These are phyloP conservation scores for Craniophora ligustri DNA, from an alignment of 2,888 invertebrate genomes.

Conservation along the genomic window DNA sequence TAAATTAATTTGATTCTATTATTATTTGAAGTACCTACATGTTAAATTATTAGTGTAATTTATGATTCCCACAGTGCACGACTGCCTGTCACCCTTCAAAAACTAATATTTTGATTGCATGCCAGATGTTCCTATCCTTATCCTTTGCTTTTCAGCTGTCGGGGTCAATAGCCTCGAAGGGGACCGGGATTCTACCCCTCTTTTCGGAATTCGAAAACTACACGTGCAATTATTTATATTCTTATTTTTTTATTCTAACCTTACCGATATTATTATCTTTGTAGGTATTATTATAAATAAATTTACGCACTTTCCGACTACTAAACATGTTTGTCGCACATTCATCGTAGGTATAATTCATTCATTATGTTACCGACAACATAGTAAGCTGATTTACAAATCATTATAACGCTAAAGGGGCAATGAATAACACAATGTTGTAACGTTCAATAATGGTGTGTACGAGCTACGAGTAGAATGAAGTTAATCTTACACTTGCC, in stretches of 20 bases:
- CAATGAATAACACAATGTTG: conserved; percentile 17
- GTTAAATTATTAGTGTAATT: too few relatives aligned
- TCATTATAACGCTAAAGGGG: conserved; percentile 4
- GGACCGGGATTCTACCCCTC: conserved; percentile 37
- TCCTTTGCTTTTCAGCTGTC: conserved; percentile 69
- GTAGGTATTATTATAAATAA: too few relatives aligned
- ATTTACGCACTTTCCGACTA: background rate
- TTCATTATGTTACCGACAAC: conserved; percentile 5
- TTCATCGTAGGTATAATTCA: conserved; percentile 10
- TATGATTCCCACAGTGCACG: background rate
- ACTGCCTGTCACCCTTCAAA: conserved; percentile 11
- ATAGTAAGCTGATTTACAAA: conserved; percentile 6
- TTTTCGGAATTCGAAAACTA: conserved; percentile 18
- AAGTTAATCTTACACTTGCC: too few relatives aligned
- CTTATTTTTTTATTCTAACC: too few relatives aligned
- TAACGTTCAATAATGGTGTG: background rate
- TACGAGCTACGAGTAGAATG: too few relatives aligned
- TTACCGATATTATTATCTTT: too few relatives aligned
- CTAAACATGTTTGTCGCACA: background rate
- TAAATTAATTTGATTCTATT: too few relatives aligned
- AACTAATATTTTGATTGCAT: conserved; percentile 24
- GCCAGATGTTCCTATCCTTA: conserved; percentile 51
- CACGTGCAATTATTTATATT: background rate
- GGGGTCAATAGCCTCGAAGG: conserved; percentile 71
- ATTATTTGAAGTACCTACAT: too few relatives aligned